These are phyloP conservation scores for Epinotia bilunana DNA, from an alignment of 2,888 invertebrate species.

Conservation along the genomic window DNA sequence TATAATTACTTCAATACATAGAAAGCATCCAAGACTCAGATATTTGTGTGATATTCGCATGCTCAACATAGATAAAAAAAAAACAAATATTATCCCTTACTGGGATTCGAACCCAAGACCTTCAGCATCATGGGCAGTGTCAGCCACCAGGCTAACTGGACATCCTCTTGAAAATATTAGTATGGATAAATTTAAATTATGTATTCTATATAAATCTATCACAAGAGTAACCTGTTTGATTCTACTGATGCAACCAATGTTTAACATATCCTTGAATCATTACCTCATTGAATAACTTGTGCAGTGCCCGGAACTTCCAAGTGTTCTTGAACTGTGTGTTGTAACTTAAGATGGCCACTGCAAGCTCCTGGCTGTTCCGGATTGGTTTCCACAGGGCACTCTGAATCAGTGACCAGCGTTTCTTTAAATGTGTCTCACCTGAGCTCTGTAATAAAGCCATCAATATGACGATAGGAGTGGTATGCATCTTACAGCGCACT, in stretches of 20 bases:
- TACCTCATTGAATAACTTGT: conserved; percentile 88
- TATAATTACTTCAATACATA: no score
- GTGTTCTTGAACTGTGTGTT: conserved; percentile 87
- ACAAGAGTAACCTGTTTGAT: no score
- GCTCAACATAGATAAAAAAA: no score
- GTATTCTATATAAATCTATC: no score
- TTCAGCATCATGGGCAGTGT: no score
- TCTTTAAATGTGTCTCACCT: conserved; percentile 83
- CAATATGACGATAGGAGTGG: neutral
- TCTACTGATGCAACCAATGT: neutral
- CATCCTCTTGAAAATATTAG: no score
- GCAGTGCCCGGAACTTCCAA: conserved; percentile 88
- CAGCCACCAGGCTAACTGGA: no score
- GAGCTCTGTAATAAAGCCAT: conserved; percentile 62
- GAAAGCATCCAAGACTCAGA: no score
- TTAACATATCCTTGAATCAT: conserved; percentile 4
- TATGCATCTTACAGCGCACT: neutral
- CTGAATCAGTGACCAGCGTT: conserved; percentile 90
- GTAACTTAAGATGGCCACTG: conserved; percentile 88
- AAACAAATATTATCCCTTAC: no score
- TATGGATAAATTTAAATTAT: no score
- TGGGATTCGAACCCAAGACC: no score
- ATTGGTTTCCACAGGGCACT: conserved; percentile 87
- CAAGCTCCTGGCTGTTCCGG: conserved; percentile 86
- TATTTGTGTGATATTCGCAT: no score